Base-by-base conservation (phyloP, 2,113 vertebrate species). In the Alectura lathami region DNA sequence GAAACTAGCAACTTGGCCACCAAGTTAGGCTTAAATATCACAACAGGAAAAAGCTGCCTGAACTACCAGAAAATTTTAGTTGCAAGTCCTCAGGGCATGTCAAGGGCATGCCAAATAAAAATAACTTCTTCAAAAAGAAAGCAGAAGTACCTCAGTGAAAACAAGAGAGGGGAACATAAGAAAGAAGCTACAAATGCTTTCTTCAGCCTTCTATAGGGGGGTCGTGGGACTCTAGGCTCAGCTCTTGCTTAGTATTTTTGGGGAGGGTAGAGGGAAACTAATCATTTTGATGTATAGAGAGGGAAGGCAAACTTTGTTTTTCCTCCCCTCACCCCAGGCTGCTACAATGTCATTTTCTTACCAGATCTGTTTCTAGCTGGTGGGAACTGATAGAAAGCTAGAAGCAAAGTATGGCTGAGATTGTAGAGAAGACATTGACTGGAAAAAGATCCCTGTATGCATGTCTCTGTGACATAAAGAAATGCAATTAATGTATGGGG, bases 401-500 rank as follows among this genome's bases (percentile, higher is more conserved):
- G 64, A 34, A 78, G 36, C 21, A 63, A 50, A 72, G 8, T 29
- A 40, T 23, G 38, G 68, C 40, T 4, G 5, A 53, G 56, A 87
- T 73, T 45, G 36, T 12, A 51, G 34, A 74, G 29, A 67, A 56
- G 40, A 21, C 14, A 5, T 40, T 29, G 48, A 30, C 9, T 53
- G 30, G 40, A 43, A 75, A 75, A 27, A 30, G 3, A 60, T 20
- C 6, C 30, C 13, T 72, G 17, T 27, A 7, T 1, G 0, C 57
- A 9, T 42, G 72, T 54, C 32, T 0, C 0, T 64, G 11, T 40
- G 73, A 70, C 29, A 66, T n/a, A 76, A 88, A 57, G 32, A 56
- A 45, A 50, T 23, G 8, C 1, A 1, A 9, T 8, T 2, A 4
- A 7, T 3, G 2, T 1, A 18, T 13, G 27, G 3, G 21, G 1